These are phyloP conservation scores for Drosophila elegans DNA, from an alignment of 1,140 invertebrate genomes.

Conservation along the genomic window DNA sequence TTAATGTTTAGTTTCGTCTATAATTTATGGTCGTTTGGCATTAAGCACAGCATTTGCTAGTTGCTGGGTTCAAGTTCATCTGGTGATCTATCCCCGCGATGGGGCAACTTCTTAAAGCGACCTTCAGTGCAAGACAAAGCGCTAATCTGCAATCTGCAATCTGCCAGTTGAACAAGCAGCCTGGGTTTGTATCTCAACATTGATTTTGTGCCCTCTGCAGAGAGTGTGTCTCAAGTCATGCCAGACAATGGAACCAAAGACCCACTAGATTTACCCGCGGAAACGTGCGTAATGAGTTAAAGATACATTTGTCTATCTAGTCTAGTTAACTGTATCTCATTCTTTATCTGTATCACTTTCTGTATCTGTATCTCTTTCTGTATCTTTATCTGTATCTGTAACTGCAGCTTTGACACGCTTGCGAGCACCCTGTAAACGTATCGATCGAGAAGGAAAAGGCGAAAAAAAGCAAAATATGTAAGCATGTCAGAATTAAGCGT, in stretches of 20 bases:
- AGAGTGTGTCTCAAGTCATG: constrained; percentile 22
- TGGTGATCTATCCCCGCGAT: constrained; percentile 1
- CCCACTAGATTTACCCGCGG: constrained; percentile 5
- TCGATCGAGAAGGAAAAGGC: constrained; percentile 59
- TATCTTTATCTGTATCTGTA: not conserved
- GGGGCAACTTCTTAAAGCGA: constrained; percentile 30
- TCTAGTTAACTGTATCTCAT: constrained; percentile 29
- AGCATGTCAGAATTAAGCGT: constrained; percentile 65
- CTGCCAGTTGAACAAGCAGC: constrained; percentile 33
- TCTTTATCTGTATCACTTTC: constrained; percentile 42
- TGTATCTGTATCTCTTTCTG: not conserved
- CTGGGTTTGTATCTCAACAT: constrained; percentile 27
- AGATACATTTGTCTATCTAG: constrained; percentile 38
- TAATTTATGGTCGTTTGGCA: constrained; percentile 59
- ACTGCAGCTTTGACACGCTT: constrained; percentile 16
- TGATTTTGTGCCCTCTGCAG: constrained; percentile 29
- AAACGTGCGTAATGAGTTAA: constrained; percentile 45
- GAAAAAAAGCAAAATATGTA: constrained; percentile 61
- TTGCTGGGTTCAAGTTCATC: constrained; percentile 44
- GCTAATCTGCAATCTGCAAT: constrained; percentile 41
- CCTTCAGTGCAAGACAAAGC: constrained; percentile 38
- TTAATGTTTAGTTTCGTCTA: constrained; percentile 46
- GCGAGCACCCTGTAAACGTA: constrained; percentile 62
- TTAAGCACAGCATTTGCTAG: constrained; percentile 37
- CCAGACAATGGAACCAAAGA: constrained; percentile 49